Conservation (phyloP, 2,113 vertebrate genomes). For the Lagopus leucura region DNA sequence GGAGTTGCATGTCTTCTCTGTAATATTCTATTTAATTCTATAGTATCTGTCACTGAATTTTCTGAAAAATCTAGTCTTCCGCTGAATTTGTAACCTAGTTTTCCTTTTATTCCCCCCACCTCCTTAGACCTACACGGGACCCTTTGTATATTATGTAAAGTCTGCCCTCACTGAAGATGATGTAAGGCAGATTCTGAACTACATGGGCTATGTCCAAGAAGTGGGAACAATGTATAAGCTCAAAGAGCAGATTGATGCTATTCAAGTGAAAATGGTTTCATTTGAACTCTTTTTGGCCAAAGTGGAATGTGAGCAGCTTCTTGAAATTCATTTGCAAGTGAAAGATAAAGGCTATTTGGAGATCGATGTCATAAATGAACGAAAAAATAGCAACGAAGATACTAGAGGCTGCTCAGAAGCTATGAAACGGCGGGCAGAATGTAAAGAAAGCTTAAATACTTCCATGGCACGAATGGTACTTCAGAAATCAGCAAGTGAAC, state of each 20-base stretch:
- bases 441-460: constrained; percentile 83
- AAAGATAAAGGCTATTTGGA: constrained; percentile 89
- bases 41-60: background rate
- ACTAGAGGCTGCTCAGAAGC: constrained; percentile 88
- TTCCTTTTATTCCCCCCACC: constrained; percentile 22
- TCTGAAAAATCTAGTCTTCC: background rate
- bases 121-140: constrained; percentile 94
- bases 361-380: constrained; percentile 87
- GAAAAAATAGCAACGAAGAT: constrained; percentile 87
- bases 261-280: constrained; percentile 84
- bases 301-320: constrained; percentile 93
- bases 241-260: constrained; percentile 82
- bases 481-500: constrained; percentile 86
- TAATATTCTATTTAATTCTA: background rate
- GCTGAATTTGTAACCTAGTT: constrained; percentile 41
- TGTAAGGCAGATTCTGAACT: constrained; percentile 86
- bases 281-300: constrained; percentile 96
- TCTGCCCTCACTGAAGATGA: constrained; percentile 89
- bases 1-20: background rate
- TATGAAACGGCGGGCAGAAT: constrained; percentile 85
- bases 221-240: constrained; percentile 84
- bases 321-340: constrained; percentile 91
- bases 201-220: constrained; percentile 93
- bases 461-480: constrained; percentile 88
- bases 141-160: constrained; percentile 96